A percentile compares a stretch with the other conserved stretches of the same genome.
These are phyloP conservation scores for Bombyx mandarina DNA, from an alignment of 1,140 invertebrate genomes.

Conservation along the genomic window DNA sequence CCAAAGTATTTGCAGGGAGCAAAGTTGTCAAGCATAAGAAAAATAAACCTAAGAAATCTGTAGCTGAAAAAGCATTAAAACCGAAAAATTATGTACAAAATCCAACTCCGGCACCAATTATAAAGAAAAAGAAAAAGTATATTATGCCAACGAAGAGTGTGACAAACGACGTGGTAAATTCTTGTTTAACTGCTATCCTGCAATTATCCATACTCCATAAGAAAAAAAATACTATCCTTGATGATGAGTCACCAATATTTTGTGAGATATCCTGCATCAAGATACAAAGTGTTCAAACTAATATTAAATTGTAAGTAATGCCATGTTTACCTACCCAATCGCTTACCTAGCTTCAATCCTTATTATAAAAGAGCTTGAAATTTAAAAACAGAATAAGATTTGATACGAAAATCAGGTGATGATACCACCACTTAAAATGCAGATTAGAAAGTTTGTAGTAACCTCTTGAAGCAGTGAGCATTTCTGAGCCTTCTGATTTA, in stretches of 20 bases:
- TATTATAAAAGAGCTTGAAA: too few relatives aligned
- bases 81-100: slow-evolving; percentile 6
- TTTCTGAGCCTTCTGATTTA: too few relatives aligned
- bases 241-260: slow-evolving; percentile 54
- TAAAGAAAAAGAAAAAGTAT: slow-evolving; percentile 28
- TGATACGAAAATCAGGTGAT: too few relatives aligned
- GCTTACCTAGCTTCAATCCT: background rate
- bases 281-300: slow-evolving; percentile 44
- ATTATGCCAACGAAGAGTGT: slow-evolving; percentile 43
- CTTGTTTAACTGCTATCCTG: slow-evolving; percentile 38
- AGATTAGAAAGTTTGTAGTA: too few relatives aligned
- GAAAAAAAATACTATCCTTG: slow-evolving; percentile 51
- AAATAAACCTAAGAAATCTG: background rate
- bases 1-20: slow-evolving; percentile 6
- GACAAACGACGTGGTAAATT: slow-evolving; percentile 30
- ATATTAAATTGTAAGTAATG: slow-evolving; percentile 49
- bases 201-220: slow-evolving; percentile 33
- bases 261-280: slow-evolving; percentile 55
- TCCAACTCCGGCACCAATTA: background rate
- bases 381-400: too few relatives aligned
- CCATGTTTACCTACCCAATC: background rate
- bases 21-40: slow-evolving; percentile 12
- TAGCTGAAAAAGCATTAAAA: background rate
- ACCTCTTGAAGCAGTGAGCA: too few relatives aligned
- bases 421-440: too few relatives aligned